Conservation (phyloP, 1,140 invertebrate species). For the Andrena cerasifolii region DNA sequence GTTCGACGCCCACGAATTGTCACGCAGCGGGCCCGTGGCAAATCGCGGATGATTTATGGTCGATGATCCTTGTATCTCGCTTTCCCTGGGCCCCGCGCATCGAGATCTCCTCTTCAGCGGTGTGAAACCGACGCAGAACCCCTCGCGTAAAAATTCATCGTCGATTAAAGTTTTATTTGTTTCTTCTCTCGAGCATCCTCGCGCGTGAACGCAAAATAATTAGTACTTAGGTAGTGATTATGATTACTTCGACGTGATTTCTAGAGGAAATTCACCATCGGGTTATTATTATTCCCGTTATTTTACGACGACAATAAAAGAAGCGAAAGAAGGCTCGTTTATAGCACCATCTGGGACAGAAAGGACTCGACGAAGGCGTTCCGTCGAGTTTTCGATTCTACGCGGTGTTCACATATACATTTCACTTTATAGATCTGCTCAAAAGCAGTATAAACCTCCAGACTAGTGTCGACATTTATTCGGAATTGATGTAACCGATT, state of each 20-base stretch:
- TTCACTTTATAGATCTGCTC: background rate
- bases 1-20: background rate
- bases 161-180: background rate
- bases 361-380: no score
- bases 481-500: background rate
- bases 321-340: no score
- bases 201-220: background rate
- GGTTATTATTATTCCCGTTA: no score
- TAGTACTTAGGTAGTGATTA: no score
- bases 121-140: background rate
- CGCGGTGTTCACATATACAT: background rate
- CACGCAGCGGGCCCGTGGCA: background rate
- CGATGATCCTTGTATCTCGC: background rate
- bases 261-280: no score
- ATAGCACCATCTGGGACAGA: no score
- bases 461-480: background rate
- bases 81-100: slow-evolving; percentile 15
- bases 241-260: no score
- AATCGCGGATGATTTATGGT: slow-evolving; percentile 1
- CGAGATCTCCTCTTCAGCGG: background rate
- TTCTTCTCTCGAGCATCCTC: background rate
- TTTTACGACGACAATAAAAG: background rate
- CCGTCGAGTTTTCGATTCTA: background rate
- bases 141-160: background rate
- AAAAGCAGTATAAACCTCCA: background rate